Evolutionary conservation across 2,888 invertebrate genomes (phyloP).

Genomic region (Heliothis peltigera): DNA sequence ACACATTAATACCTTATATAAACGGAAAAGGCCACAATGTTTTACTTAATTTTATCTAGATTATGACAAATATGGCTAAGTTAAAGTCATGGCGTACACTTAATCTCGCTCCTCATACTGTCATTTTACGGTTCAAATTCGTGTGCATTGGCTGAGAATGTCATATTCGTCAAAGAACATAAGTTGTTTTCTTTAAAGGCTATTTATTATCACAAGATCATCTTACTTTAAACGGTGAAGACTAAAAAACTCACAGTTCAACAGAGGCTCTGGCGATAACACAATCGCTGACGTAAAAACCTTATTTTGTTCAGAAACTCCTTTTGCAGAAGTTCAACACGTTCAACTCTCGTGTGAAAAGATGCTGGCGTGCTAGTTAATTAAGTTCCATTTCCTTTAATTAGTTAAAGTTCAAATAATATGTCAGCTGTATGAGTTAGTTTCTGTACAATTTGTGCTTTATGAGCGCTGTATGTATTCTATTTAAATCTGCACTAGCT

Average conservation of each 20-base stretch:
- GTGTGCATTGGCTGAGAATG: not conserved
- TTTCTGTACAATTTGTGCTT: not conserved
- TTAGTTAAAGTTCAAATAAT: slow-evolving; percentile 7
- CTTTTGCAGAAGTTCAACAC: not conserved
- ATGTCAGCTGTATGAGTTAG: slow-evolving; percentile 3
- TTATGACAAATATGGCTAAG: slow-evolving; percentile 39
- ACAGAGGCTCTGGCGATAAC: not conserved
- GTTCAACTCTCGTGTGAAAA: not conserved
- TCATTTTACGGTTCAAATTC: slow-evolving; percentile 8
- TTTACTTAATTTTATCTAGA: slow-evolving; percentile 49
- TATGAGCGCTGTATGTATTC: not conserved
- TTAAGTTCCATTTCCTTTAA: not conserved
- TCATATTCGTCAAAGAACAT: slow-evolving; percentile 15
- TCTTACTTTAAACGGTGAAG: not conserved
- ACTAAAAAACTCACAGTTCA: not conserved
- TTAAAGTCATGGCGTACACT: slow-evolving; percentile 1
- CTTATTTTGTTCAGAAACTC: slow-evolving; percentile 8
- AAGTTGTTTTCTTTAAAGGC: slow-evolving; percentile 7
- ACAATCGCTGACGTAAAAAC: not conserved
- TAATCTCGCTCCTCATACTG: not conserved
- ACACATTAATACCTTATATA: slow-evolving; percentile 34
- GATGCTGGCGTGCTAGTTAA: slow-evolving; percentile 4
- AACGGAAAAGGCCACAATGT: slow-evolving; percentile 34
- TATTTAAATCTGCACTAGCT: slow-evolving; percentile 17
- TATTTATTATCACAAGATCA: slow-evolving; percentile 3